Conservation (phyloP, 2,113 vertebrate species). For the Corythaeola cristata region DNA sequence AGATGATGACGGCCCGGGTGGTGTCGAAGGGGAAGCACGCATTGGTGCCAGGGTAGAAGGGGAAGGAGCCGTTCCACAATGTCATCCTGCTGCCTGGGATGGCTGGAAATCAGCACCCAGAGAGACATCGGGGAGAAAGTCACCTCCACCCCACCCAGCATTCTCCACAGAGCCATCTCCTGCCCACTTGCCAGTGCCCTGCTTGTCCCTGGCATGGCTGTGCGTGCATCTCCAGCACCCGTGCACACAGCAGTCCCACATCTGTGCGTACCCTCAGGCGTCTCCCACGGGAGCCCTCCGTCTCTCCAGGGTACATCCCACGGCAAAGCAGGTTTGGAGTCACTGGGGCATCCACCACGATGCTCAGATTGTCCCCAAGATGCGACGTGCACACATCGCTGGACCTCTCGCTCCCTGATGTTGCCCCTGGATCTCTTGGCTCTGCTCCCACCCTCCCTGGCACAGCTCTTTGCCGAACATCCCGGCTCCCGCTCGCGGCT, state of each 20-base stretch:
- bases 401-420: rapidly evolving
- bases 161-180: background rate
- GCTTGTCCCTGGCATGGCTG: rapidly evolving
- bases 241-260: rapidly evolving
- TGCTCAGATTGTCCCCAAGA: rapidly evolving
- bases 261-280: rapidly evolving
- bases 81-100: slow-evolving; percentile 77
- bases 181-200: rapidly evolving
- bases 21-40: slow-evolving; percentile 79
- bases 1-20: slow-evolving; percentile 76
- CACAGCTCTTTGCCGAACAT: background rate
- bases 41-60: slow-evolving; percentile 84
- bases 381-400: rapidly evolving
- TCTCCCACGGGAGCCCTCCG: rapidly evolving
- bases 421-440: background rate
- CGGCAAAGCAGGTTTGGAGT: background rate
- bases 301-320: background rate
- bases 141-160: background rate
- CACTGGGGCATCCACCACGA: rapidly evolving
- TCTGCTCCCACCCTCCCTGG: background rate
- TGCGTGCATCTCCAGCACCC: background rate
- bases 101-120: background rate
- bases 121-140: background rate
- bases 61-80: slow-evolving; percentile 86
- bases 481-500: rapidly evolving